Evolutionary conservation across 2,797 vertebrate species (phyloP), one percentile per base, ranked within the genome.

Genomic region (Chloroceryle inda): DNA sequence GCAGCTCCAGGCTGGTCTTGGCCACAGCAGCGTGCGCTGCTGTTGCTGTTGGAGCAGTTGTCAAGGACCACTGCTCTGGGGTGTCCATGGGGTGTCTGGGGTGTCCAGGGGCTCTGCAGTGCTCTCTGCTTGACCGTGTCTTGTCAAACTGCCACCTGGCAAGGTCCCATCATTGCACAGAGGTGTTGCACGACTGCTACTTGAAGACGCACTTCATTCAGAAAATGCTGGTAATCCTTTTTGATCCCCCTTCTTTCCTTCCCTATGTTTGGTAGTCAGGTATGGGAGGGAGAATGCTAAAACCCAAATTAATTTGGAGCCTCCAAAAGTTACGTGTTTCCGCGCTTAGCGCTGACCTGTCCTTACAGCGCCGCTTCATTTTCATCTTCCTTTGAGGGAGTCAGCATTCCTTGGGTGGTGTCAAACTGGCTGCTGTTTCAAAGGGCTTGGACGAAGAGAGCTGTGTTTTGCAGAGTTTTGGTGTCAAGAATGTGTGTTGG

Each of bases 321-420:
- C 47, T 33, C 27, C 20, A 3, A 13, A 31, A 23, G 18, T 3
- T 18, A 2, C 0, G 5, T 38, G 2, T 40, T 35, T 35, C 0
- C 24, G 44, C 33, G 42, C 42, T 52, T 45, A 23, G 44, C 52
- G 33, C 58, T n/a, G 3, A 17, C 15, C n/a, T 68, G 0, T 20
- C 68, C 44, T 29, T 15, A 9, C 21, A 33, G 58, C 27, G 9
- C 27, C 26, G 27, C 40, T 59, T 75, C 7, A 0, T 35, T 29
- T 47, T 35, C 29, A 2, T 24, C 29, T 24, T 35, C 19, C 53
- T 24, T 7, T 17, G 38, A 23, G 78, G 67, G 38, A 58, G 18
- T 8, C 6, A 1, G 1, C 29, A 18, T 42, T 69, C 58, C 27
- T 8, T 16, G 1, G 13, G 69, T 38, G 45, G 5, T 33, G 23